A percentile compares a stretch with the other conserved stretches of the same genome.
Conservation (phyloP, 2,113 vertebrate genomes). For the Halcyon malimbica region DNA sequence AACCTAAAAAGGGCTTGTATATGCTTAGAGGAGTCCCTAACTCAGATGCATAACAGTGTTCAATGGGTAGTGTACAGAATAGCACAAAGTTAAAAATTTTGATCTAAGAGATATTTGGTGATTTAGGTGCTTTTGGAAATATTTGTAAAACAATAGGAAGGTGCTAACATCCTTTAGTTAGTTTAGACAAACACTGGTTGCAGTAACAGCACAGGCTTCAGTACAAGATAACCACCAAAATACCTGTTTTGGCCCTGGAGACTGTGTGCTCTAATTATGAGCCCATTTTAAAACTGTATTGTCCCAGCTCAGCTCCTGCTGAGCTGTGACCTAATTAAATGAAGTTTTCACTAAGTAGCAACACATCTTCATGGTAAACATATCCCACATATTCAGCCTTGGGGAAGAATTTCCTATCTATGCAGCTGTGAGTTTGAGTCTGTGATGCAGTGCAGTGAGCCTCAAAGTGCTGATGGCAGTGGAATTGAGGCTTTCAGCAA, state of each 20-base stretch:
- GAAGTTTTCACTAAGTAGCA: not conserved
- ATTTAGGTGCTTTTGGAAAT: not conserved
- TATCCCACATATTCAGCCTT: not conserved
- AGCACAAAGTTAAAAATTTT: not conserved
- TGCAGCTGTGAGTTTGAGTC: not conserved
- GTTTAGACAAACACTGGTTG: not conserved
- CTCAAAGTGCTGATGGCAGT: not conserved
- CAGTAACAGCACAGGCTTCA: not conserved
- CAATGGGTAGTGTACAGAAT: not conserved
- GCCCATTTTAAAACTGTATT: not conserved
- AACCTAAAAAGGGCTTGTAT: not conserved
- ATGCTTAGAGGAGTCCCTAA: not conserved
- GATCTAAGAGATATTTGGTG: not conserved
- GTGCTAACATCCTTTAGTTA: not conserved
- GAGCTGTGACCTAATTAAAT: constrained; percentile 7
- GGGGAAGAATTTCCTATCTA: not conserved
- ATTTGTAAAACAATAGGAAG: not conserved
- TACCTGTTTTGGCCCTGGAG: not conserved
- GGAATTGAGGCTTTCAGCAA: not conserved
- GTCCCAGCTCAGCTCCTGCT: not conserved
- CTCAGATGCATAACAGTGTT: not conserved
- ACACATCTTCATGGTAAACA: not conserved
- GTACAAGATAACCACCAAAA: not conserved
- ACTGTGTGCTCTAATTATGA: not conserved
- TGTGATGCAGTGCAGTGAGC: rapidly evolving